Conservation (phyloP, 2,888 invertebrate genomes). For the Scelioninae gen. 1 region DNA sequence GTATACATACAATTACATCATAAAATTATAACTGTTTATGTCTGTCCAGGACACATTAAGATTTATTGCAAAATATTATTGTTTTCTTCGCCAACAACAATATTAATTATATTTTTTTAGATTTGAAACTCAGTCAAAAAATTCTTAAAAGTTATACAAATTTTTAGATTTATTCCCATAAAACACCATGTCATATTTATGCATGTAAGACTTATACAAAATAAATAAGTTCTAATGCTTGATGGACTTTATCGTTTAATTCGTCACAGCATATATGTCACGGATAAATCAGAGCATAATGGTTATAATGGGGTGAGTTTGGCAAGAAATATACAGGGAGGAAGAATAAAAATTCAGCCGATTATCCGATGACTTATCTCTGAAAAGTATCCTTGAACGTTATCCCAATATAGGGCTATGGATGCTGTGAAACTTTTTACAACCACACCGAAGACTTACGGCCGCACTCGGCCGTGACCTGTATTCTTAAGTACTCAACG, state of each 20-base stretch:
- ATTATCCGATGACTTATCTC: conserved; percentile 77
- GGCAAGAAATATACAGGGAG: conserved; percentile 51
- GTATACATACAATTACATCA: too few species aligned
- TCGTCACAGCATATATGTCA: conserved; percentile 7
- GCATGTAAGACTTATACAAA: neutral
- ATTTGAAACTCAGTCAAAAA: too few species aligned
- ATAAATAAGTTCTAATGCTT: neutral
- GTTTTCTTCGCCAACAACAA: too few species aligned
- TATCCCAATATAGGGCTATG: conserved; percentile 69
- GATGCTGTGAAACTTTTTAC: conserved; percentile 75
- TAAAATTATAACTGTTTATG: too few species aligned
- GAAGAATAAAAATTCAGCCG: conserved; percentile 76
- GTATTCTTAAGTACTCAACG: conserved; percentile 73
- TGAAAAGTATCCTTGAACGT: conserved; percentile 69
- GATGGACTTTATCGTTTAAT: neutral
- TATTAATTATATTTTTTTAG: too few species aligned
- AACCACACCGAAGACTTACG: conserved; percentile 66
- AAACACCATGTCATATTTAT: too few species aligned
- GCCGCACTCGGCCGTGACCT: conserved; percentile 75
- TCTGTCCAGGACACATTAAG: too few species aligned
- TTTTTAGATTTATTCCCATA: neutral
- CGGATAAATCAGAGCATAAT: conserved; percentile 30
- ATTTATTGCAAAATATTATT: too few species aligned
- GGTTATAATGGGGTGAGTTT: conserved; percentile 51
- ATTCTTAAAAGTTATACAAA: too few species aligned